Evolutionary conservation across 2,113 vertebrate species (phyloP), one percentile per base, ranked within the genome.

Genomic region (Esox niger): DNA sequence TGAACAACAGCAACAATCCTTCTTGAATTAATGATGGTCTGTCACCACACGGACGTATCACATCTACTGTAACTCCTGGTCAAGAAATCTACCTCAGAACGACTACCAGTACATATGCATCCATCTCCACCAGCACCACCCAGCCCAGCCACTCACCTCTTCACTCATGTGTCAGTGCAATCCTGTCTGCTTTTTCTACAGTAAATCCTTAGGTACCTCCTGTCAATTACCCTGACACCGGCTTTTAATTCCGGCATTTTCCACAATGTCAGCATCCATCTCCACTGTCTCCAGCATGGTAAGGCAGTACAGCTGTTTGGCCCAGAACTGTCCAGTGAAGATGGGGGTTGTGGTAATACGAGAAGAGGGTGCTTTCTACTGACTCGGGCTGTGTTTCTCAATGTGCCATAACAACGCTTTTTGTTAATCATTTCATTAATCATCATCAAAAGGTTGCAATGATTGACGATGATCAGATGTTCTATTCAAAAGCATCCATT

Each of bases 171-270:
- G 83, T 85, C 76, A 75, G 79, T 78, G 72, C 76, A 73, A 70
- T 81, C 83, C 82, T 73, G 68, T 82, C 82, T 86, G 74, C 76
- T 79, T 71, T 75, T 43, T 77, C 80, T 84, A 69, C 80, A n/a
- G n/a, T n/a, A n/a, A n/a, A 71, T 87, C 83, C 85, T 81, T 79
- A 84, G 84, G 85, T 84, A 78, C 78, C 77, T 82, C 75, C 83
- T 87, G 86, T 87, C 86, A 86, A 77, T 86, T 86, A 83, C 82
- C 80, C 80, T 81, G 79, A 79, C 79, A 63, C 69, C 77, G 76
- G 74, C 83, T 86, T 88, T 86, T 87, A 86, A 86, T 88, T 88
- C 82, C 68, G 63, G 23, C 38, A 71, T 85, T 85, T 87, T 88
- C 79, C 72, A 75, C 84, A 47, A 71, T 77, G 84, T 79, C 83